Conservation (phyloP, 2,888 invertebrate genomes). For the Pachydiplax longipennis region DNA sequence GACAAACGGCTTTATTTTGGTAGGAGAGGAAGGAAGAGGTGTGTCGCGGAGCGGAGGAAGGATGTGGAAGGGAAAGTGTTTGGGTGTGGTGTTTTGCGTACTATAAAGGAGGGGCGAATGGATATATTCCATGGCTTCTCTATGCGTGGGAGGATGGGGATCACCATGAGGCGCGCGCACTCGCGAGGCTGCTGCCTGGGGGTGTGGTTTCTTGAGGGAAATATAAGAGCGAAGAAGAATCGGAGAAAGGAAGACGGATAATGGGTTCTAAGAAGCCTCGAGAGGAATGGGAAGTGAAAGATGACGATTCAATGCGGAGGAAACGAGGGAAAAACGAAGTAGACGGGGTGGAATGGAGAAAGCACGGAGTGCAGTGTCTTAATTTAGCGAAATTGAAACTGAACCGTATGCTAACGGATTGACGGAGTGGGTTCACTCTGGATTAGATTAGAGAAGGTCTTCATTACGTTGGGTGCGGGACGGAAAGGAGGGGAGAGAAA, state of each 20-base stretch:
- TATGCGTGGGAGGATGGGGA: no score
- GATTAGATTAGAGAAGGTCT: no score
- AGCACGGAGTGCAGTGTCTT: neutral
- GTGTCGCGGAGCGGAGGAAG: neutral
- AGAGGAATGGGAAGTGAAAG: neutral
- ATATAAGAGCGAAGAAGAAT: neutral
- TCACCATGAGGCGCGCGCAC: neutral
- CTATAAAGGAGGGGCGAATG: neutral
- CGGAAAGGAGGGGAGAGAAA: no score
- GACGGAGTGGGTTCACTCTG: no score
- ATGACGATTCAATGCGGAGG: neutral
- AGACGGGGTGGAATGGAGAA: neutral
- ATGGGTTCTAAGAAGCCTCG: slow-evolving; percentile 32
- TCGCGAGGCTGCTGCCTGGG: neutral
- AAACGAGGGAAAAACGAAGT: neutral
- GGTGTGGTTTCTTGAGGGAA: slow-evolving; percentile 10
- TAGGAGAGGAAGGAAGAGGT: neutral
- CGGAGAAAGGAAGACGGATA: neutral
- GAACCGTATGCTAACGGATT: no score
- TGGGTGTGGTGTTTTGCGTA: neutral
- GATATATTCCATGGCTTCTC: neutral
- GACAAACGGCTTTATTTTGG: neutral
- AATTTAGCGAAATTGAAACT: no score
- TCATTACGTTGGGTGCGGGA: no score
- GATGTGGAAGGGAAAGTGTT: neutral